Conservation (phyloP, 2,888 invertebrate genomes). For the Mactromeris polynyma region DNA sequence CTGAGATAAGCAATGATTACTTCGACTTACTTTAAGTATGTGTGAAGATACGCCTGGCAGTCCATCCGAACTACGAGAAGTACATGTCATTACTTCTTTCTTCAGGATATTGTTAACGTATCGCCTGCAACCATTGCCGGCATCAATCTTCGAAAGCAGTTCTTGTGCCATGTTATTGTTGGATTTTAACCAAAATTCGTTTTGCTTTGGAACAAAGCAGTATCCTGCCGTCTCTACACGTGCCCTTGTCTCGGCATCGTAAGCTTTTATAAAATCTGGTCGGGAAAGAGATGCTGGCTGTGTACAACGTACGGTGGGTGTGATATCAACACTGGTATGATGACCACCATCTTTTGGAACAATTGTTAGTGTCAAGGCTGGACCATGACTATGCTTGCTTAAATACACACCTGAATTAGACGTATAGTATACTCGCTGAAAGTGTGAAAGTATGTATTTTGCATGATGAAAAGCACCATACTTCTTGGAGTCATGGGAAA, state of each 20-base stretch:
- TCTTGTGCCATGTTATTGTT: slow-evolving; percentile 47
- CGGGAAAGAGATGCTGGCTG: slow-evolving; percentile 49
- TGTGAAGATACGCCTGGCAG: slow-evolving; percentile 25
- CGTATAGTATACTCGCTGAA: background rate
- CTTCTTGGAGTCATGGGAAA: too few relatives aligned
- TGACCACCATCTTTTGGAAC: slow-evolving; percentile 3
- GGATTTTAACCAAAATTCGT: slow-evolving; percentile 44
- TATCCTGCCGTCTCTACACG: slow-evolving; percentile 33
- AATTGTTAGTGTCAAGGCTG: slow-evolving; percentile 23
- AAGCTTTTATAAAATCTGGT: slow-evolving; percentile 50
- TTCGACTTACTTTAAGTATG: slow-evolving; percentile 11
- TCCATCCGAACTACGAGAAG: slow-evolving; percentile 22
- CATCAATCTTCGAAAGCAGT: slow-evolving; percentile 43
- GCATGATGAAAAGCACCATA: too few relatives aligned
- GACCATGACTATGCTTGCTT: slow-evolving; percentile 28
- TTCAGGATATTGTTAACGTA: slow-evolving; percentile 43
- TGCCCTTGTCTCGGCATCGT: slow-evolving; percentile 17
- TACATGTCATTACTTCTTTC: slow-evolving; percentile 2
- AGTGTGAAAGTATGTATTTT: too few relatives aligned
- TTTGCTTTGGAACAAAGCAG: slow-evolving; percentile 57
- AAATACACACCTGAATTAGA: slow-evolving; percentile 23
- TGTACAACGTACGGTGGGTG: slow-evolving; percentile 32
- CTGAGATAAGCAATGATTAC: background rate
- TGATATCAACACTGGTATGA: slow-evolving; percentile 51
- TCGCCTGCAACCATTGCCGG: slow-evolving; percentile 49